Evolutionary conservation across 2,797 vertebrate species (phyloP).

Genomic region (Neoniphon sammara): DNA sequence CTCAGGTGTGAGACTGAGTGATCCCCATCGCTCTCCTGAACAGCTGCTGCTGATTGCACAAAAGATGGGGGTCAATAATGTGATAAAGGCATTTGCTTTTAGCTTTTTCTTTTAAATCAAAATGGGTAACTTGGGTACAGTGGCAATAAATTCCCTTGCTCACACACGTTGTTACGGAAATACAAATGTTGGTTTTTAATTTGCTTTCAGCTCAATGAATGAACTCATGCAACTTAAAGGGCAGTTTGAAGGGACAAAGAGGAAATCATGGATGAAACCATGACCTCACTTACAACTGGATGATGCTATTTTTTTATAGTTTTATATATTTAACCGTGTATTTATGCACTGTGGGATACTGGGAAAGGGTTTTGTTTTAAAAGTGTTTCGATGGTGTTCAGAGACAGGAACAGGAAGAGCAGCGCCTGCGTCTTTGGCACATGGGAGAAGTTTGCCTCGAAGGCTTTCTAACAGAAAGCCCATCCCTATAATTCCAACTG

Average conservation of each 20-base stretch:
- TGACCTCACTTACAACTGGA: not conserved
- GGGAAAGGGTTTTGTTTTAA: slow-evolving; percentile 13
- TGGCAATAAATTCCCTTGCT: no score
- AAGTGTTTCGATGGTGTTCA: not conserved
- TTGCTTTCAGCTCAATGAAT: not conserved
- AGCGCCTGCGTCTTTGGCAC: not conserved
- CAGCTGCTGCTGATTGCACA: slow-evolving; percentile 33
- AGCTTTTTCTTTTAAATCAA: not conserved
- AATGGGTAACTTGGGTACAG: not conserved
- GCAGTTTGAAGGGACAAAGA: not conserved
- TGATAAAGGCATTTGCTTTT: not conserved
- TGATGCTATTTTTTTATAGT: not conserved
- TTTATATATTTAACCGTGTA: slow-evolving; percentile 12
- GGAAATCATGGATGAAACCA: slow-evolving; percentile 7
- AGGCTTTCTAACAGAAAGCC: no score
- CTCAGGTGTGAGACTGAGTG: not conserved
- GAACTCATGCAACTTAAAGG: not conserved
- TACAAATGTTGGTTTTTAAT: not conserved
- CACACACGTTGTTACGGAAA: not conserved
- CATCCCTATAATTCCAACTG: no score
- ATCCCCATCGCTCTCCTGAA: not conserved
- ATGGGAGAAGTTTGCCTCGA: no score
- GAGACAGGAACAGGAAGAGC: slow-evolving; percentile 3
- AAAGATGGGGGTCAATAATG: not conserved
- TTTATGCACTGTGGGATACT: slow-evolving; percentile 17